These are phyloP conservation scores for Seriola rivoliana DNA, from an alignment of 2,113 vertebrate species.

Conservation along the genomic window DNA sequence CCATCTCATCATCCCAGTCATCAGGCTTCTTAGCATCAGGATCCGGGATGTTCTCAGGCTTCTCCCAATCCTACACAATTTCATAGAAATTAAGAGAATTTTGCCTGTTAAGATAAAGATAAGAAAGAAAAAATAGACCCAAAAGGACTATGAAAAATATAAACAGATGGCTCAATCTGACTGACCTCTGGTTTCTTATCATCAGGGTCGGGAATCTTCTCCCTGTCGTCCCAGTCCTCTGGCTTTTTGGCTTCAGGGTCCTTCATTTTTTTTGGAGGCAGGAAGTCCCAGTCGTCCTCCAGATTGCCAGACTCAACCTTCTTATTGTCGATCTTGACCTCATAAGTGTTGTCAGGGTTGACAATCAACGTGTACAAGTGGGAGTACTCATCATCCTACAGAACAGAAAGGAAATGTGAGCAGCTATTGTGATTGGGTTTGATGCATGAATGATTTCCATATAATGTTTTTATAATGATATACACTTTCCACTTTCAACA, in stretches of 20 bases:
- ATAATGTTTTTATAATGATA: neutral
- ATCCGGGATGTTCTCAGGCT: slow-evolving; percentile 88
- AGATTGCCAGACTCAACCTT: slow-evolving; percentile 86
- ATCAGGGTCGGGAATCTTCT: slow-evolving; percentile 87
- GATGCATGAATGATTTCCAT: neutral
- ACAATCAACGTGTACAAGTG: slow-evolving; percentile 90
- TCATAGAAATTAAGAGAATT: neutral
- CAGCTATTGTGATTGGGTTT: neutral
- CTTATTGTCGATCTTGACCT: slow-evolving; percentile 91
- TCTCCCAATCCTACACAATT: slow-evolving; percentile 87
- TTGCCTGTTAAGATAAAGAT: neutral
- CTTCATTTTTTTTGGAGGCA: slow-evolving; percentile 88
- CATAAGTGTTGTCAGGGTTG: slow-evolving; percentile 89
- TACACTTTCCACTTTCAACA: neutral
- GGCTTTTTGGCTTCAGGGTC: slow-evolving; percentile 87
- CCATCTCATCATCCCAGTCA: slow-evolving; percentile 90
- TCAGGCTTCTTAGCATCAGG: slow-evolving; percentile 89
- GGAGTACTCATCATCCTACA: slow-evolving; percentile 88
- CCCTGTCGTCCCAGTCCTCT: slow-evolving; percentile 89
- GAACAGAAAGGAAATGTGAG: slow-evolving; percentile 9
- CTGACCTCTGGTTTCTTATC: slow-evolving; percentile 89
- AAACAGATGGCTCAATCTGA: neutral
- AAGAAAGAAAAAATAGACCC: no score
- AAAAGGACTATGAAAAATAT: neutral
- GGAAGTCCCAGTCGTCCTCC: slow-evolving; percentile 90